These are phyloP conservation scores for Notarius quadriscutis DNA, from an alignment of 2,113 vertebrate species.

Conservation along the genomic window DNA sequence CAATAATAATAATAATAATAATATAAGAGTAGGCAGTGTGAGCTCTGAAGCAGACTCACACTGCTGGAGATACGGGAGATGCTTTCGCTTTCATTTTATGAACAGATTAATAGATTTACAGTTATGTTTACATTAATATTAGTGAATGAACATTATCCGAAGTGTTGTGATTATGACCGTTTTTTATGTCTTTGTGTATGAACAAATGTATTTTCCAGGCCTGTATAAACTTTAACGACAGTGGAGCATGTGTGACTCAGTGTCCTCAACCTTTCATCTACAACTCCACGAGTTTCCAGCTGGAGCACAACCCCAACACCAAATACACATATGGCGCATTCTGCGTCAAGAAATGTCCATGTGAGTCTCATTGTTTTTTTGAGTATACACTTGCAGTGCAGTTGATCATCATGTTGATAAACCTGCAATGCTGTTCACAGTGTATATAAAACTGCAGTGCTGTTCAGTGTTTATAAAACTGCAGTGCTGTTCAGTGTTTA, in stretches of 20 bases:
- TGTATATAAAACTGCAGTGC: background rate
- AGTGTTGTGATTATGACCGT: background rate
- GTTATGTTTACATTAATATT: too few relatives aligned
- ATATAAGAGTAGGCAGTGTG: too few relatives aligned
- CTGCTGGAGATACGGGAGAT: too few relatives aligned
- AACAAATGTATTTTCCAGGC: constrained; percentile 72
- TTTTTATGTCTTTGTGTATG: background rate
- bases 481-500: too few relatives aligned
- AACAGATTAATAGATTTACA: too few relatives aligned
- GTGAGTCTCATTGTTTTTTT: constrained; percentile 69
- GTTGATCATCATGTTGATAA: background rate
- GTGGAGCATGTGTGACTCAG: constrained; percentile 93
- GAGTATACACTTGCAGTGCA: background rate
- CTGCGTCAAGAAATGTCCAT: constrained; percentile 96
- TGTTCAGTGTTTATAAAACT: too few relatives aligned
- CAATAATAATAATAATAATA: too few relatives aligned
- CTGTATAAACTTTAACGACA: constrained; percentile 98
- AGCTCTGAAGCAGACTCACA: too few relatives aligned
- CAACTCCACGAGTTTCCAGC: constrained; percentile 92
- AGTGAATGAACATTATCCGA: too few relatives aligned
- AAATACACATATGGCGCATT: constrained; percentile 98
- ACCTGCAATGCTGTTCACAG: background rate
- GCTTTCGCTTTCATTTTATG: too few relatives aligned
- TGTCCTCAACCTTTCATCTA: constrained; percentile 97
- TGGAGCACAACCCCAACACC: constrained; percentile 92